A percentile compares a stretch with the other conserved stretches of the same genome.
Evolutionary conservation across 1,140 invertebrate genomes (phyloP).

Genomic region (Arctopsyche grandis): DNA sequence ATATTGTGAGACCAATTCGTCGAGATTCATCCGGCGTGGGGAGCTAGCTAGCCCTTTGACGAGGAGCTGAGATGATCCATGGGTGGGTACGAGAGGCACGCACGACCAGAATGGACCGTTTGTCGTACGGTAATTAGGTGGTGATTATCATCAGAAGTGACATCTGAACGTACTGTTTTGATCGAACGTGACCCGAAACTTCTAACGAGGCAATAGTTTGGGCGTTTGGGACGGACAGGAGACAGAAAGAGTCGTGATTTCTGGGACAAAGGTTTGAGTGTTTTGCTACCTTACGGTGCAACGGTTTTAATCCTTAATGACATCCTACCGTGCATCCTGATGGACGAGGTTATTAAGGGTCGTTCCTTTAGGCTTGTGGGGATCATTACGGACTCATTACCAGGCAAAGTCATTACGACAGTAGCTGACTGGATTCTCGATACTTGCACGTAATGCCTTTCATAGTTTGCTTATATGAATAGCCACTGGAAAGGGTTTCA

Average conservation of each 20-base stretch:
- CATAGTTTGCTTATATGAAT: too few relatives aligned
- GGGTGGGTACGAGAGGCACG: too few relatives aligned
- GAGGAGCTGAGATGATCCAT: slow-evolving; percentile 8
- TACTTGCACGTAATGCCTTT: neutral
- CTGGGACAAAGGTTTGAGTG: neutral
- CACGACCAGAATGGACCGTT: neutral
- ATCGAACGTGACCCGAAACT: neutral
- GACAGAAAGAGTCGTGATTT: neutral
- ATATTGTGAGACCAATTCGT: slow-evolving; percentile 13
- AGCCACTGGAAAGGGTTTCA: too few relatives aligned
- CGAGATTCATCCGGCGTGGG: too few relatives aligned
- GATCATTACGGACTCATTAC: slow-evolving; percentile 26
- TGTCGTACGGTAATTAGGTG: neutral
- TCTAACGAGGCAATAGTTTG: neutral
- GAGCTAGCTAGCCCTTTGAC: too few relatives aligned
- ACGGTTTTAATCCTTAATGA: slow-evolving; percentile 1
- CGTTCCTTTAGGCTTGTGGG: neutral
- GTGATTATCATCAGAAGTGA: neutral
- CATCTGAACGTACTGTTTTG: neutral
- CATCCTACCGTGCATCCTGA: neutral
- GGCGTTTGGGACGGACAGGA: neutral
- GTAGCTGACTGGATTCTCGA: neutral
- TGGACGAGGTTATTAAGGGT: neutral
- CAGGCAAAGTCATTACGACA: neutral
- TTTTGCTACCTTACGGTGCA: neutral